Conservation (phyloP, 2,888 invertebrate species). For the Tribolium freemani region DNA sequence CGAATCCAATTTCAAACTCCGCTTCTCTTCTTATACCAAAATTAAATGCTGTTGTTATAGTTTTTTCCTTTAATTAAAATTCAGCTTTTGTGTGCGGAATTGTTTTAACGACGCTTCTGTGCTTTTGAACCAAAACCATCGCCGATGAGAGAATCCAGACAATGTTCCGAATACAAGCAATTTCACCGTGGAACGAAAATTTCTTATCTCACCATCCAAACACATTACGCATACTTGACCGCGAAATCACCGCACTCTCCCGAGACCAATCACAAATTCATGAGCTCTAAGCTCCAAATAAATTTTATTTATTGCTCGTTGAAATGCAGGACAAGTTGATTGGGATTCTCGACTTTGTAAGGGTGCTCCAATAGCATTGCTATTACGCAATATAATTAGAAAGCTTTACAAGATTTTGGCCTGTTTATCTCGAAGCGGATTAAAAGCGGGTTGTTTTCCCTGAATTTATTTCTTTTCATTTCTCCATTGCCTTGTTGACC, state of each 20-base stretch:
- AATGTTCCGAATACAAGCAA: constrained; percentile 23
- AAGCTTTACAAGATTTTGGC: constrained; percentile 33
- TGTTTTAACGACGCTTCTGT: constrained; percentile 27
- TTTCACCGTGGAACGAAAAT: constrained; percentile 29
- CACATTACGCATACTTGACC: constrained; percentile 32
- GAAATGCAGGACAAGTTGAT: constrained; percentile 23
- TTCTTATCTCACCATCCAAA: constrained; percentile 31
- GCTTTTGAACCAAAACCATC: constrained; percentile 16
- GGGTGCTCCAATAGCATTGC: constrained; percentile 32
- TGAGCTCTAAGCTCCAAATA: constrained; percentile 23
- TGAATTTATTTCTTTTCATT: constrained; percentile 27
- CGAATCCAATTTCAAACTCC: constrained; percentile 13
- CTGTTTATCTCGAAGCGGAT: constrained; percentile 35
- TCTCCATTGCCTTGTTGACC: not conserved
- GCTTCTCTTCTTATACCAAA: not conserved
- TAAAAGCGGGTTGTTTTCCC: constrained; percentile 29
- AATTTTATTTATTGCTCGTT: constrained; percentile 32
- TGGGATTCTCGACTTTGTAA: constrained; percentile 28
- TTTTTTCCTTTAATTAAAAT: constrained; percentile 38
- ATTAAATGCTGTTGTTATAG: constrained; percentile 36
- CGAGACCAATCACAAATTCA: constrained; percentile 24
- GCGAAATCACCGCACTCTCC: constrained; percentile 7
- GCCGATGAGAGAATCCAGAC: constrained; percentile 14
- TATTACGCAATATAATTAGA: constrained; percentile 41
- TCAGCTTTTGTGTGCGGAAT: constrained; percentile 32